A percentile compares a stretch with the other conserved stretches of the same genome.
These are phyloP conservation scores for Drosophila virilis DNA, from an alignment of 1,140 invertebrate species.

Conservation along the genomic window DNA sequence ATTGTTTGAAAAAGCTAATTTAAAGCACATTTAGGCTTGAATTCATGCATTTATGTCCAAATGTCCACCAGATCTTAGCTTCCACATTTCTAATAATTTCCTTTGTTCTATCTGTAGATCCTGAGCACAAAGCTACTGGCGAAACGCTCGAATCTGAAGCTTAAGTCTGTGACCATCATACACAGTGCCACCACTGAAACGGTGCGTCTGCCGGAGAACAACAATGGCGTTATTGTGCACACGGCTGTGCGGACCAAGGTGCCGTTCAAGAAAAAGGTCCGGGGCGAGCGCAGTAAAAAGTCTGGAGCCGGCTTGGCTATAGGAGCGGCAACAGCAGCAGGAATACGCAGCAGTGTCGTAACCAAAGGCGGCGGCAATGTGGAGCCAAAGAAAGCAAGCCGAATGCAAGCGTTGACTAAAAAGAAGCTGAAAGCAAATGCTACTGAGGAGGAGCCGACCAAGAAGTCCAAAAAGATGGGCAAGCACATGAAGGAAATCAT, in stretches of 20 bases:
- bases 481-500: constrained; percentile 90
- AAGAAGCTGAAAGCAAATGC: constrained; percentile 60
- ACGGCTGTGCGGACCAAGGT: constrained; percentile 90
- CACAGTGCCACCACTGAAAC: constrained; percentile 94
- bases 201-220: constrained; percentile 90
- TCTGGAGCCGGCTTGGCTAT: constrained; percentile 25
- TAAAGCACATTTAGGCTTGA: constrained; percentile 14
- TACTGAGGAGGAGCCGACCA: constrained; percentile 72
- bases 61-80: not conserved
- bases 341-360: constrained; percentile 20
- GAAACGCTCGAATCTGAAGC: constrained; percentile 90
- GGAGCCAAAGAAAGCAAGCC: constrained; percentile 58
- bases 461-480: constrained; percentile 84
- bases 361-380: constrained; percentile 41
- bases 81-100: not conserved
- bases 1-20: constrained; percentile 37
- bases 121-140: constrained; percentile 91
- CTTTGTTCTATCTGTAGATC: constrained; percentile 86
- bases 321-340: constrained; percentile 13
- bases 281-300: constrained; percentile 87
- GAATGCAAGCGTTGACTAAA: constrained; percentile 56
- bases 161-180: constrained; percentile 93
- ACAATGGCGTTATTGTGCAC: constrained; percentile 90
- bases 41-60: constrained; percentile 13
- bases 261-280: constrained; percentile 90